A percentile compares a stretch with the other conserved stretches of the same genome.
Evolutionary conservation across 2,797 vertebrate genomes (phyloP).

Genomic region (Margarornis squamiger): DNA sequence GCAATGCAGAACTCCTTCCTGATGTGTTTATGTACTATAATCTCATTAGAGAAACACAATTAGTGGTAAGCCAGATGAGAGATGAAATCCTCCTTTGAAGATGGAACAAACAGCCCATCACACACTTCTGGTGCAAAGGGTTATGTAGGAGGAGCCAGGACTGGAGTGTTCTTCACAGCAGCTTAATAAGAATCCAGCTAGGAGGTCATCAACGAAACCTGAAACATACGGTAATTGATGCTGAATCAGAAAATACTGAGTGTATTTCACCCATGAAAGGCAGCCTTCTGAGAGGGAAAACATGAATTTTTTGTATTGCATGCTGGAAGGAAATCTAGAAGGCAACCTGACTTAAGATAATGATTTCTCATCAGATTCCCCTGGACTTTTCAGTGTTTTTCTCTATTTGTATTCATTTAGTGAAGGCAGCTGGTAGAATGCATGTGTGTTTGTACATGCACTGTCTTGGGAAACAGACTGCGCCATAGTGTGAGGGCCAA

Average conservation of each 20-base stretch:
- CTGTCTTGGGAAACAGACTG: background rate
- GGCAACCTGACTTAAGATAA: background rate
- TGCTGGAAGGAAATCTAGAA: background rate
- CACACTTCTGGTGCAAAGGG: background rate
- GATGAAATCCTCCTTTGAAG: background rate
- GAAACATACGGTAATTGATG: background rate
- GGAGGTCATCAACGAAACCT: background rate
- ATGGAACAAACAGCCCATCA: background rate
- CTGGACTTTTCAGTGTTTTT: background rate
- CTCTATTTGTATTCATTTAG: background rate
- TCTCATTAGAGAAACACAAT: background rate
- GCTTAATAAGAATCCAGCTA: background rate
- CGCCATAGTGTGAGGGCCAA: rapidly evolving
- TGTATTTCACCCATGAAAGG: background rate
- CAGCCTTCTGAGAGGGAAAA: background rate
- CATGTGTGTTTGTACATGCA: background rate
- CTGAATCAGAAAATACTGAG: background rate
- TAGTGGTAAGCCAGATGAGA: background rate
- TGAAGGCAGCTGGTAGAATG: background rate
- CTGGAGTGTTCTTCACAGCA: background rate
- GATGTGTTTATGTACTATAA: background rate
- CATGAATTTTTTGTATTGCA: background rate
- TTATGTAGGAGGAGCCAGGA: background rate
- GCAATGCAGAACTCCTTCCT: background rate
- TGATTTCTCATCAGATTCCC: background rate